Conservation (phyloP, 2,113 vertebrate species). For the Cololabis saira region DNA sequence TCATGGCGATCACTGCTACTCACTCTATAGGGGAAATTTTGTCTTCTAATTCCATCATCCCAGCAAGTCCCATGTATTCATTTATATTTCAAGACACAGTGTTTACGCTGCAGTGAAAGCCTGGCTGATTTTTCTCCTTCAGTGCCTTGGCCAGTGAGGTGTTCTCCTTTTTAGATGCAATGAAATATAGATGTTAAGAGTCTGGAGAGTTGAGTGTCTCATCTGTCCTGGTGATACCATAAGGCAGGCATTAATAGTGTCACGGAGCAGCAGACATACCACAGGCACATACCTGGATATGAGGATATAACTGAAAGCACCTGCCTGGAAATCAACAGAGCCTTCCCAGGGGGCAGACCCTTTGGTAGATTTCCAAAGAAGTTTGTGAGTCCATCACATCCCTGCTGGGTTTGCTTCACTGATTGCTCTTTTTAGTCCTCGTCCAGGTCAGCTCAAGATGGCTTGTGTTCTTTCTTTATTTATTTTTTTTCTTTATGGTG, state of each 20-base stretch:
- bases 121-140: constrained; percentile 36
- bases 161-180: constrained; percentile 68
- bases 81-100: constrained; percentile 75
- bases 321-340: constrained; percentile 78
- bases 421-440: constrained; percentile 49
- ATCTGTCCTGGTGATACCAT: constrained; percentile 82
- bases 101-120: constrained; percentile 66
- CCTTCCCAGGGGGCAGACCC: constrained; percentile 64
- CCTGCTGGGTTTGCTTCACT: constrained; percentile 46
- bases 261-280: constrained; percentile 81
- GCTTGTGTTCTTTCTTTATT: constrained; percentile 36
- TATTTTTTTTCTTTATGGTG: constrained; percentile 32
- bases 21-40: constrained; percentile 67
- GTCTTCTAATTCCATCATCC: constrained; percentile 68
- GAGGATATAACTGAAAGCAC: constrained; percentile 80
- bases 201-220: constrained; percentile 80
- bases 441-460: constrained; percentile 71
- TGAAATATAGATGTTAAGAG: constrained; percentile 86
- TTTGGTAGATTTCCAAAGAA: constrained; percentile 60
- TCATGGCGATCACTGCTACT: constrained; percentile 49
- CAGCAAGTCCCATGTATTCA: constrained; percentile 68
- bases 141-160: constrained; percentile 48
- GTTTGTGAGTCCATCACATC: constrained; percentile 38
- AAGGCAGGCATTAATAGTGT: constrained; percentile 85
- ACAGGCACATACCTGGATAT: constrained; percentile 82